A percentile compares a stretch with the other conserved stretches of the same genome.
phyloP scores from a whole-genome alignment of 2,113 vertebrate genomes.

The Myotis yumanensis region DNA sequence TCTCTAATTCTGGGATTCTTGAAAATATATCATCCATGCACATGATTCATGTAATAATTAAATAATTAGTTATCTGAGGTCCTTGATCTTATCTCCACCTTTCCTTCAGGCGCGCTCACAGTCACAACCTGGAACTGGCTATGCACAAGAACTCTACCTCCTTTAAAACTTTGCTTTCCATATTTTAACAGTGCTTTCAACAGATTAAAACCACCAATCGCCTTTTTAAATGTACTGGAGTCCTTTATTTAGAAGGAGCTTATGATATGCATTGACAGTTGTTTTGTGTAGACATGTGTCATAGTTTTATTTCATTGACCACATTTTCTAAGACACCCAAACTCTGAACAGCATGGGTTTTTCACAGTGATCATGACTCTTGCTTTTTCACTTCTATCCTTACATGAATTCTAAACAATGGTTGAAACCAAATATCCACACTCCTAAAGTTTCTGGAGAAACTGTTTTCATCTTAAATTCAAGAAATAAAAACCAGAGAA shows the following conservation, averaged over 20 bases:
- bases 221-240: conserved; percentile 61
- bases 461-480: neutral
- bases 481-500: neutral
- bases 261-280: conserved; percentile 80
- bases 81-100: neutral
- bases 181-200: neutral
- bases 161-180: neutral
- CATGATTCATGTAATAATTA: neutral
- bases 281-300: conserved; percentile 84
- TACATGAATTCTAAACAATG: neutral
- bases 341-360: neutral
- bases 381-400: neutral
- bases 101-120: neutral
- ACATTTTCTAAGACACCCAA: conserved; percentile 70
- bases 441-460: neutral
- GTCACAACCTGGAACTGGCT: neutral
- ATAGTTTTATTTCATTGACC: conserved; percentile 79
- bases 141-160: neutral
- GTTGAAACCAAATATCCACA: neutral
- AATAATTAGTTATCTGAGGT: neutral
- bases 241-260: conserved; percentile 81
- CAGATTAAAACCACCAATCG: neutral
- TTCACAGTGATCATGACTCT: neutral
- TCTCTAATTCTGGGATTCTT: neutral
- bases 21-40: neutral